Base-by-base conservation (phyloP, 2,888 invertebrate species). In the Tubulanus polymorphus region DNA sequence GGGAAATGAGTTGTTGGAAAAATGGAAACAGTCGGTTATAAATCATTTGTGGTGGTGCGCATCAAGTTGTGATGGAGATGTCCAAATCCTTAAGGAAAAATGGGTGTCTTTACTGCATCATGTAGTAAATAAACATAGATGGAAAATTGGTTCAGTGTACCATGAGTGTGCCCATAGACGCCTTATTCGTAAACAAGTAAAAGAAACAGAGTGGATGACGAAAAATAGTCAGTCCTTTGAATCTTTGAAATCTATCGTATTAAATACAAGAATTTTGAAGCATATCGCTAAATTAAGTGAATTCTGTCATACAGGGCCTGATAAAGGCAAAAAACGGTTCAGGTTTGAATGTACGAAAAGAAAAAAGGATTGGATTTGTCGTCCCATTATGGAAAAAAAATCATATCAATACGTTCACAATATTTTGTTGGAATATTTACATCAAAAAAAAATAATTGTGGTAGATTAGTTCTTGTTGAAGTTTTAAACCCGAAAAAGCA, bases 221-320 rank as follows among this genome's bases (percentile, higher is more conserved):
- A 15, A 20, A 20, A 23, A 23, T 3, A 20, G 20, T 41, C 6
- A 8, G 6, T 5, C 41, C 15, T 23, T 20, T 41, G 41, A 41
- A 20, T 18, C 41, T 15, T 23, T 41, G 6, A 23, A 20, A 5
- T 20, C 18, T 8, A 23, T 41, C 23, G 41, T 41, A 8, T 20
- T 20, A 15, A 15, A 41, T 23, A 41, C 18, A 15, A 15, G 23
- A 18, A 18, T 41, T 23, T 20, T 23, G 15, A 41, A 41, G 23
- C 20, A 41, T 15, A 18, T 41, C 5, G 20, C 5, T 5, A 8
- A 41, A 5, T 41, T 18, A 8, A 52, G 46, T 28, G 47, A 48
- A 27, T 62, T 57, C 30, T 60, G 60, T n/a, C 60, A 62, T 29
- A 62, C 60, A 23, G 57, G n/a, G n/a, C n/a, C n/a, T n/a, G n/a